phyloP scores from a whole-genome alignment of 2,113 vertebrate genomes.

The Elaphurus davidianus region DNA sequence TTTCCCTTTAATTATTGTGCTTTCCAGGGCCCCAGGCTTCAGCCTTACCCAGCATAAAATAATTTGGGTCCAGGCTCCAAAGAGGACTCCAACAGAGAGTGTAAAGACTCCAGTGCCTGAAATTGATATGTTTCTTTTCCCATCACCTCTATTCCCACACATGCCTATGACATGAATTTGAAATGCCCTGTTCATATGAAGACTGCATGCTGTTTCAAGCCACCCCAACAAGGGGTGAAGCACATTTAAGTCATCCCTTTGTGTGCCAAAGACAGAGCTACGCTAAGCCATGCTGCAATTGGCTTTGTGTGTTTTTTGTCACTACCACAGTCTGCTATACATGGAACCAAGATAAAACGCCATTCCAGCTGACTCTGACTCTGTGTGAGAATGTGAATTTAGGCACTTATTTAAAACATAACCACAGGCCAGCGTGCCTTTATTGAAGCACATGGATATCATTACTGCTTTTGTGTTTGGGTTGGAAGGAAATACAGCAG shows the following conservation, averaged over 20 bases:
- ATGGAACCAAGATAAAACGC: conserved; percentile 53
- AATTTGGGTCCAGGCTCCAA: neutral
- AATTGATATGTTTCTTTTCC: neutral
- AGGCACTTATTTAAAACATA: conserved; percentile 58
- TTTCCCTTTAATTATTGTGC: conserved; percentile 64
- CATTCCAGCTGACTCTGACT: conserved; percentile 41
- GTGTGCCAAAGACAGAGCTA: neutral
- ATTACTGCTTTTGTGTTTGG: conserved; percentile 73
- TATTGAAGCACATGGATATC: conserved; percentile 76
- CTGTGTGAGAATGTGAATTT: neutral
- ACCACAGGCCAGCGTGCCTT: conserved; percentile 37
- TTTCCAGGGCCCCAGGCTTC: conserved; percentile 31
- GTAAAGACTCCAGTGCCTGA: conserved; percentile 30
- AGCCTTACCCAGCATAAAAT: neutral
- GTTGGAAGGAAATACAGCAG: conserved; percentile 71
- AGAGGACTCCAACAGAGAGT: neutral
- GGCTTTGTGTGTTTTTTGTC: conserved; percentile 70
- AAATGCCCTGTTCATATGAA: conserved; percentile 68
- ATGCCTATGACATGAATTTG: conserved; percentile 56
- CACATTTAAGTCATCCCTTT: conserved; percentile 15
- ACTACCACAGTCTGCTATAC: conserved; percentile 25
- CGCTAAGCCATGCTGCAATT: neutral
- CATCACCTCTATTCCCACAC: neutral
- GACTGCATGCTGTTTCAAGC: conserved; percentile 22
- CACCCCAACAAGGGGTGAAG: conserved; percentile 26